Evolutionary conservation across 2,797 vertebrate species (phyloP).

Genomic region (Catostomus latipinnis): DNA sequence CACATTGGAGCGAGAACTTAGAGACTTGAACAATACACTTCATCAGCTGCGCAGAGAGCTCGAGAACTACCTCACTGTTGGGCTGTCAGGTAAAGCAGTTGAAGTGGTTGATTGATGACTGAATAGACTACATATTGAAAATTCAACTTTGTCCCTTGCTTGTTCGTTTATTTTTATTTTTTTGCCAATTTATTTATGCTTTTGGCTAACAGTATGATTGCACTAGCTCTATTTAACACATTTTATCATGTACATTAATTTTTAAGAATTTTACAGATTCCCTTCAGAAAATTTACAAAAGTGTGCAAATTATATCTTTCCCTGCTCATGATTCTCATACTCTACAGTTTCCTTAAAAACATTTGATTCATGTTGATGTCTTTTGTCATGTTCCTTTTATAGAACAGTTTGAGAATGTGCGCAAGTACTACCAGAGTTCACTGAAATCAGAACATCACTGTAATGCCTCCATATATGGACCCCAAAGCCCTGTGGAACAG

Average conservation of each 20-base stretch:
- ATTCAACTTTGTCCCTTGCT: too few species aligned
- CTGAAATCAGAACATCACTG: constrained; percentile 71
- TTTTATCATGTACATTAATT: too few species aligned
- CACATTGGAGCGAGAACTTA: constrained; percentile 70
- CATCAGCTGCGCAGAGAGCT: constrained; percentile 66
- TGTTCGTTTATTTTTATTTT: too few species aligned
- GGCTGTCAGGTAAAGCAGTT: constrained; percentile 75
- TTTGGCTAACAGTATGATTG: too few species aligned
- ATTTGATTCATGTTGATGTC: background rate
- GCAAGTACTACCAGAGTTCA: constrained; percentile 73
- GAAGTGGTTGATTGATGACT: too few species aligned
- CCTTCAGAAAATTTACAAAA: background rate
- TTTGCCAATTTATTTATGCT: too few species aligned
- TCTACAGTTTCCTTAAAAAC: background rate
- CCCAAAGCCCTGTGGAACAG: constrained; percentile 68
- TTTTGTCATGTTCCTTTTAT: constrained; percentile 28
- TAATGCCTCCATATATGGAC: constrained; percentile 69
- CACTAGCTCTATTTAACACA: too few species aligned
- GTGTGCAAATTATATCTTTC: background rate
- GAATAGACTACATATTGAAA: too few species aligned
- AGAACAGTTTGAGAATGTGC: constrained; percentile 83
- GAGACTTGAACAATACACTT: constrained; percentile 74
- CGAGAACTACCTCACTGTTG: constrained; percentile 66
- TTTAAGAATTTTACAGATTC: too few species aligned
- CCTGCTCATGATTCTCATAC: background rate